Conservation (phyloP, 2,113 vertebrate genomes). For the Chitala chitala region DNA sequence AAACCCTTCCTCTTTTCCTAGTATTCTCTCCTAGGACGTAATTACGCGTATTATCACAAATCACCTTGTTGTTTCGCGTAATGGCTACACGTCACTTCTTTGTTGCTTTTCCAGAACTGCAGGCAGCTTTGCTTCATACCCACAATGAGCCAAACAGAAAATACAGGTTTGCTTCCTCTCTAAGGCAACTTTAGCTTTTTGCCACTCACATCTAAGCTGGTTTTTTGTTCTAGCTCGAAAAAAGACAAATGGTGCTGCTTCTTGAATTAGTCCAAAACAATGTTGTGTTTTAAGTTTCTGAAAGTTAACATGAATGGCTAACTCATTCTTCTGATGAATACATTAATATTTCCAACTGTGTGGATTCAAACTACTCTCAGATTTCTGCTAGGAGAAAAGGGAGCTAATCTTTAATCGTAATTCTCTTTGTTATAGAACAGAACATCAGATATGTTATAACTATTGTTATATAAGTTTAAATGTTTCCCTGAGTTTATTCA, state of each 20-base stretch:
- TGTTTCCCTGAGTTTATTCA: not conserved
- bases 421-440: not conserved
- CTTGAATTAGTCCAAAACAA: conserved; percentile 4
- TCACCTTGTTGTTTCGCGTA: conserved; percentile 36
- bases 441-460: not conserved
- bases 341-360: not conserved
- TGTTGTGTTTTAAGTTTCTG: not conserved
- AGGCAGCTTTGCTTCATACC: conserved; percentile 23
- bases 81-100: conserved; percentile 38
- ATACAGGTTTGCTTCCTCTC: conserved; percentile 1
- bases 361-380: not conserved
- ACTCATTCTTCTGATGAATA: not conserved
- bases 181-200: not conserved
- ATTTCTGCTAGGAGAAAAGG: not conserved
- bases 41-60: conserved; percentile 59
- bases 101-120: conserved; percentile 37
- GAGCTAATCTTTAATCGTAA: not conserved
- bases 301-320: not conserved
- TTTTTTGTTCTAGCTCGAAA: not conserved
- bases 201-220: not conserved
- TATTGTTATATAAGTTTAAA: not conserved
- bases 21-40: conserved; percentile 57
- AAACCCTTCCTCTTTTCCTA: conserved; percentile 26
- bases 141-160: not conserved
- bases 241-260: not conserved